Base-by-base conservation (phyloP, 2,888 invertebrate species). In the Alentia gelatinosa region DNA sequence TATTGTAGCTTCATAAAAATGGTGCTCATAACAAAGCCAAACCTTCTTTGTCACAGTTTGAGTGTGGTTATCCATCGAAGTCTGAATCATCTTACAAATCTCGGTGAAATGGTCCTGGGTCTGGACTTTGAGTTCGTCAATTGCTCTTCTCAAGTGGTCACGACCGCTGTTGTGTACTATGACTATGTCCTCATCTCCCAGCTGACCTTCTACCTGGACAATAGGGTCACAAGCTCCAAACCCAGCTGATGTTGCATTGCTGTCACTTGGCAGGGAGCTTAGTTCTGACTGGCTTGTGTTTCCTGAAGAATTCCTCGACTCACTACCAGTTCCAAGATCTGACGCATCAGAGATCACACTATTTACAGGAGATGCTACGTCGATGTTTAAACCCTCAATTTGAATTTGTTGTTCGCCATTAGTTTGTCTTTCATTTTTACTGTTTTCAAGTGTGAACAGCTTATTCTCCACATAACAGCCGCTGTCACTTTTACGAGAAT, bases 11-110 rank as follows among this genome's bases (percentile, higher is more conserved):
- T 92, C 89, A 89, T 94, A 94, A 30, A 95, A 92, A 89, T 94
- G 94, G 23, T 92, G 93, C 68, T 95, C 94, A 91, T 95, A 95
- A 68, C 94, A 93, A 79, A 94, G 92, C 93, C 94, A 95, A 19
- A 95, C 92, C 86, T 94, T 95, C 86, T 93, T 84, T 42, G 83
- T 89, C 19, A 50, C 79, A 0, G 75, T 90, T 30, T 40, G 40
- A n/a, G 75, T 90, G 63, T 26, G 23, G 26, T 79, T 42, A 0
- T 91, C 79, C 30, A 92, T 79, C 26, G 89, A 86, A n/a, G 19
- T 33, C 88, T 92, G 92, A 4, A 92, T 42, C 12, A 40, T 47
- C 1, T 74, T 33, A 68, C 90, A 89, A 30, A 92, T 91, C 19
- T 89, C 42, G 0, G 88, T 75, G 50, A 92, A 92, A 68, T 92